phyloP scores from a whole-genome alignment of 2,797 vertebrate genomes.

The Pipistrellus pygmaeus region DNA sequence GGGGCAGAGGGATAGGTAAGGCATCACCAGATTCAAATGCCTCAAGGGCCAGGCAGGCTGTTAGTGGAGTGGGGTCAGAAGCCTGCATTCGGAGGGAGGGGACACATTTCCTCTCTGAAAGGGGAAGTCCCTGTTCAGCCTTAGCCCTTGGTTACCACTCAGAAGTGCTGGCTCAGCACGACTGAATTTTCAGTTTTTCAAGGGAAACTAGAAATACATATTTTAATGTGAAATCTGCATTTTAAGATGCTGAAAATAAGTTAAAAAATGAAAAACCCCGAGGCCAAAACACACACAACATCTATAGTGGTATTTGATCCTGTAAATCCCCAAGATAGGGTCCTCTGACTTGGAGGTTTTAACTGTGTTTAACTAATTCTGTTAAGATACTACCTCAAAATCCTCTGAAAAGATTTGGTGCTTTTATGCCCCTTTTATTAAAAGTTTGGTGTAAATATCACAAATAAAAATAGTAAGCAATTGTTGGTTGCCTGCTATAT shows the following conservation, averaged over 20 bases:
- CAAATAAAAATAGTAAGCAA: background rate
- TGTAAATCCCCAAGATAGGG: background rate
- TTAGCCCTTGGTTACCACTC: background rate
- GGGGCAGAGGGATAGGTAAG: background rate
- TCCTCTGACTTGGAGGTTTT: background rate
- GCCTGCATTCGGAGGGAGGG: background rate
- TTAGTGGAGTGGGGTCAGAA: background rate
- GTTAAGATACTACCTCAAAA: background rate
- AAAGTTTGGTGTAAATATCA: background rate
- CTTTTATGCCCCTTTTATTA: constrained; percentile 34
- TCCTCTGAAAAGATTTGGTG: background rate
- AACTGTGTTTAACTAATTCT: background rate
- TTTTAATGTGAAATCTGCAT: background rate
- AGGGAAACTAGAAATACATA: background rate
- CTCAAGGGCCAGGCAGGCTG: background rate
- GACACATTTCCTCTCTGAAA: background rate
- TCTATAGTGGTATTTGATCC: background rate
- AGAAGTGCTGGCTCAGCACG: background rate
- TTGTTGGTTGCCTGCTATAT: background rate
- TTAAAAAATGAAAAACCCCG: background rate
- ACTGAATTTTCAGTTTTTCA: background rate
- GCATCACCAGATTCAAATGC: background rate
- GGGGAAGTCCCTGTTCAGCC: background rate
- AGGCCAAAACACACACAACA: background rate
- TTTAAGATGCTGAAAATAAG: background rate